These are phyloP conservation scores for Acanthacorydalis orientalis DNA, from an alignment of 2,888 invertebrate species.

Conservation along the genomic window DNA sequence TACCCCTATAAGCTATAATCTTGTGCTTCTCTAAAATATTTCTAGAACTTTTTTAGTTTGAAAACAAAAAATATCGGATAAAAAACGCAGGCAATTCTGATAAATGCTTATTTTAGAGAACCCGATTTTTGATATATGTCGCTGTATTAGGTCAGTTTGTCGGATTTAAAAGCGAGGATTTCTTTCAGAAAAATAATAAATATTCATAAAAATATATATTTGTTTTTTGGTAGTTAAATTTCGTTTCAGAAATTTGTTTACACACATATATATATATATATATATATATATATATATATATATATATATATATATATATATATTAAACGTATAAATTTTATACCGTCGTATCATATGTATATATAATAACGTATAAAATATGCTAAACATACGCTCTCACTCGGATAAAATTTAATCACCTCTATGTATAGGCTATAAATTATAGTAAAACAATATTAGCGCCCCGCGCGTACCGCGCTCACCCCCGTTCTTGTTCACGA, in stretches of 20 bases:
- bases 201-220: too few species aligned
- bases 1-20: too few species aligned
- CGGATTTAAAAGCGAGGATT: too few species aligned
- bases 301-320: not conserved
- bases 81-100: too few species aligned
- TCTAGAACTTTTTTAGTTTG: too few species aligned
- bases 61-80: too few species aligned
- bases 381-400: not conserved
- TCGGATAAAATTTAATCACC: constrained; percentile 1
- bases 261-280: not conserved
- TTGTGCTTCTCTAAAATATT: too few species aligned
- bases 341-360: not conserved
- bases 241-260: not conserved
- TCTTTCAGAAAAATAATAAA: too few species aligned
- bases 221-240: too few species aligned
- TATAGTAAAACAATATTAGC: constrained; percentile 1
- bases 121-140: too few species aligned
- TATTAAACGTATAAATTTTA: not conserved
- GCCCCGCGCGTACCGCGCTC: not conserved
- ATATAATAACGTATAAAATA: not conserved
- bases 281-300: not conserved
- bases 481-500: not conserved
- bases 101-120: too few species aligned
- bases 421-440: constrained; percentile 2
- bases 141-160: too few species aligned